Percentiles rank a stretch among this genome's conserved stretches.
phyloP scores from a whole-genome alignment of 2,888 invertebrate genomes.

The Scaptomyza caliginosa region DNA sequence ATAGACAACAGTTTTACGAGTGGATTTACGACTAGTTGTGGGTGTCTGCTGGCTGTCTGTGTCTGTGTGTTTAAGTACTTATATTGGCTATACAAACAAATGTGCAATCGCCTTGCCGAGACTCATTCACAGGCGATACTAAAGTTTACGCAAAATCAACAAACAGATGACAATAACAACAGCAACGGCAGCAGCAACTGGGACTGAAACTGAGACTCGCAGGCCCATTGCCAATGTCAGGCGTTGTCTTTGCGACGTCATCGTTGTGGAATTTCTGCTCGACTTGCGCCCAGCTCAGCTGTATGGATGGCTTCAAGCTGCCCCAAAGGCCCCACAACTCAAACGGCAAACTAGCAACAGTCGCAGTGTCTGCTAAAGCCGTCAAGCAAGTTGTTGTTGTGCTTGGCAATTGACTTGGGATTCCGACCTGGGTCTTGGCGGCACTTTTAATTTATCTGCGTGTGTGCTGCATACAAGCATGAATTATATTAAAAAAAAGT shows the following conservation, averaged over 20 bases:
- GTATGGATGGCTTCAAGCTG: constrained; percentile 25
- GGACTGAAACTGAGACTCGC: constrained; percentile 9
- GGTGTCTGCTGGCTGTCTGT: constrained; percentile 42
- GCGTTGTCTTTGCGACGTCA: constrained; percentile 65
- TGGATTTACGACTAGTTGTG: constrained; percentile 54
- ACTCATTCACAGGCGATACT: constrained; percentile 14
- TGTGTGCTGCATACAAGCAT: constrained; percentile 39
- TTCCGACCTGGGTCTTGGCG: constrained; percentile 21
- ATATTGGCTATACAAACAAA: constrained; percentile 60
- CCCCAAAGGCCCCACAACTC: neutral
- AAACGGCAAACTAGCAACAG: constrained; percentile 29
- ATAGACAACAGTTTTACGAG: constrained; percentile 40
- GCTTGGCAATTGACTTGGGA: constrained; percentile 32
- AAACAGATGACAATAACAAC: constrained; percentile 39
- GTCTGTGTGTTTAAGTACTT: constrained; percentile 43
- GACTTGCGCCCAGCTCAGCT: constrained; percentile 30
- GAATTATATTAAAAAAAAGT: constrained; percentile 45
- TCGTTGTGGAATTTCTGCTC: constrained; percentile 63
- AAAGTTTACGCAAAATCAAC: constrained; percentile 1
- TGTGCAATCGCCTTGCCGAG: constrained; percentile 50
- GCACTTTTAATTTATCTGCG: constrained; percentile 58
- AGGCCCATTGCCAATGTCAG: constrained; percentile 61
- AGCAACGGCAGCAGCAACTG: constrained; percentile 1
- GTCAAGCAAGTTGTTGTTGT: constrained; percentile 64
- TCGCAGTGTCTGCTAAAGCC: constrained; percentile 65